Evolutionary conservation across 2,797 vertebrate genomes (phyloP).

Genomic region (Pseudomugil tenellus): DNA sequence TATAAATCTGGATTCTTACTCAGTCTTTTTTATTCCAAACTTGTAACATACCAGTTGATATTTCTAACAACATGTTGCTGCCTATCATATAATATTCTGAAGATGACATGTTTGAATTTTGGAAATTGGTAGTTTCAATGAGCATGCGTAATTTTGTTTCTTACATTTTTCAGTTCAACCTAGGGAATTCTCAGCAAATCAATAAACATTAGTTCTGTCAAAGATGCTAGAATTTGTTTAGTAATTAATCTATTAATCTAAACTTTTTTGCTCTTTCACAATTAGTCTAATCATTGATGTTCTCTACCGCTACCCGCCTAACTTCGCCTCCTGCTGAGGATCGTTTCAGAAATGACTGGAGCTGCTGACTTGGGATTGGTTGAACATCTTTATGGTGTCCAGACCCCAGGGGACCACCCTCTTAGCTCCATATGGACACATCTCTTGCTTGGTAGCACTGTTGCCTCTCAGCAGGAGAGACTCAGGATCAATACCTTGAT

Average conservation of each 20-base stretch:
- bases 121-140: too few species aligned
- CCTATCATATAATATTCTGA: too few species aligned
- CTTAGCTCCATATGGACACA: conserved; percentile 14
- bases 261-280: background rate
- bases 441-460: conserved; percentile 23
- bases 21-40: too few species aligned
- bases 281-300: conserved; percentile 2
- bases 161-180: too few species aligned
- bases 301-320: conserved; percentile 13
- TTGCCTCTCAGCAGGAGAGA: conserved; percentile 36
- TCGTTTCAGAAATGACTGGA: conserved; percentile 13
- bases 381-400: conserved; percentile 38
- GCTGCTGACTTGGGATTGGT: conserved; percentile 34
- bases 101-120: background rate
- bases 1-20: too few species aligned
- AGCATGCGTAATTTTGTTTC: too few species aligned
- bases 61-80: too few species aligned
- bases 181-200: too few species aligned
- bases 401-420: conserved; percentile 15
- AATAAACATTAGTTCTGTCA: too few species aligned
- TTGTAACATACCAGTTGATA: too few species aligned
- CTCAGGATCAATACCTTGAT: conserved; percentile 47
- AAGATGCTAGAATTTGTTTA: too few species aligned
- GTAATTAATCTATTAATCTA: background rate
- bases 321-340: conserved; percentile 26